These are phyloP conservation scores for Apolygus lucorum DNA, from an alignment of 1,140 invertebrate genomes.

Conservation along the genomic window DNA sequence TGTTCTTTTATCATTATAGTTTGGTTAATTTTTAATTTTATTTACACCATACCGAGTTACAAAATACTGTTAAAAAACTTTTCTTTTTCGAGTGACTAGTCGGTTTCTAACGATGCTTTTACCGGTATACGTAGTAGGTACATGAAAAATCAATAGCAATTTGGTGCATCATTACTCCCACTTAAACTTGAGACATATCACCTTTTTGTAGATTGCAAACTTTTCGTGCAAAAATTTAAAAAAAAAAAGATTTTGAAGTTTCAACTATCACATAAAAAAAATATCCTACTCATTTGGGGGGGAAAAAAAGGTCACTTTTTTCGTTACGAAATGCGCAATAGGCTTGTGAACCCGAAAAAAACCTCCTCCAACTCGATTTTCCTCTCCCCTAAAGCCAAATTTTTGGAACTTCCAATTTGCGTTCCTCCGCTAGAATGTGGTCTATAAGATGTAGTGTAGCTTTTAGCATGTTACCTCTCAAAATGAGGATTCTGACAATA, in stretches of 20 bases:
- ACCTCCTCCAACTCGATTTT: neutral
- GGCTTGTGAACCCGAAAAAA: neutral
- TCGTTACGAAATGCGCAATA: neutral
- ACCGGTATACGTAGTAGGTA: neutral
- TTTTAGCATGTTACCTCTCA: slow-evolving; percentile 24
- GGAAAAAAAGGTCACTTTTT: slow-evolving; percentile 10
- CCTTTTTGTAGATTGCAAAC: neutral
- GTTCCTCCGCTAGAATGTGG: slow-evolving; percentile 27
- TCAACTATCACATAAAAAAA: too few relatives aligned
- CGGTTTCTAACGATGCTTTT: neutral
- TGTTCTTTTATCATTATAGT: neutral
- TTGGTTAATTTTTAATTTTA: too few relatives aligned
- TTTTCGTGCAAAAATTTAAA: neutral
- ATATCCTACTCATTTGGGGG: too few relatives aligned
- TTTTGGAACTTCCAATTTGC: slow-evolving; percentile 15
- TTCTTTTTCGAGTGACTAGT: neutral
- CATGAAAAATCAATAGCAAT: neutral
- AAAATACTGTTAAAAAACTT: neutral
- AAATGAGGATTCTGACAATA: slow-evolving; percentile 28
- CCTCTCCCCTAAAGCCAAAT: slow-evolving; percentile 17
- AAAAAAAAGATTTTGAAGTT: neutral
- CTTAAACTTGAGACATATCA: slow-evolving; percentile 10
- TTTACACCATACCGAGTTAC: neutral
- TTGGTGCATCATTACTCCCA: neutral
- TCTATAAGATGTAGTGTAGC: slow-evolving; percentile 30